Evolutionary conservation across 1,140 invertebrate genomes (phyloP), one percentile per base, ranked within the genome.

Genomic region (Plutomurus gul): DNA sequence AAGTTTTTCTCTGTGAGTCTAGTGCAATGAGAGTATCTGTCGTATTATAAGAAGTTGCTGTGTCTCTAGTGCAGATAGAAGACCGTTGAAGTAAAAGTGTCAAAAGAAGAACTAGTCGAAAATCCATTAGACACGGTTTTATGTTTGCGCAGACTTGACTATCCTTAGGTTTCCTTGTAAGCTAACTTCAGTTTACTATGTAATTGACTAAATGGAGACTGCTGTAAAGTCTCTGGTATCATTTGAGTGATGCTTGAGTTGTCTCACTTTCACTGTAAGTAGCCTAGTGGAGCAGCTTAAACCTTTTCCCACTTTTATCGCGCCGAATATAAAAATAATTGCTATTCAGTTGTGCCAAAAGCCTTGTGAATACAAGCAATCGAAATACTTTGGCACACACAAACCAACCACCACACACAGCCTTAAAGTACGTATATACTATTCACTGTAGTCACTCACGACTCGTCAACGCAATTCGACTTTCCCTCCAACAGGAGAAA

Each of bases 81-180:
- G n/a, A n/a, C 27, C 36, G 56, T 27, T 65, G 56, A 18, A 65
- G 56, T 65, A 65, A 65, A 65, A 65, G 56, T 65, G 56, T 25
- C 56, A 65, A 30, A 65, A 30, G 30, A 65, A 65, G 56, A 65
- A 65, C 56, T 30, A 65, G 56, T 25, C n/a, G 56, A 65, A 65
- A 65, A 65, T 72, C 70, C 70, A 72, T 72, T 72, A 72, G 70
- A 72, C 70, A 72, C 70, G 70, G 70, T 27, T 27, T 20, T 72
- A 40, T 72, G 70, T 72, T 72, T 72, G 70, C 70, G 40, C 40
- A 72, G 39, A 30, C 70, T 43, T 43, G 36, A 37, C 39, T 72
- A 11, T 25, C 47, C 22, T 51, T n/a, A n/a, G 18, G 7, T 51
- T 20, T 51, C 11, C 22, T 25, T 72, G 56, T 65, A 30, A 65